Evolutionary conservation across 1,140 invertebrate species (phyloP).

Genomic region (Meloidogyne hapla): DNA sequence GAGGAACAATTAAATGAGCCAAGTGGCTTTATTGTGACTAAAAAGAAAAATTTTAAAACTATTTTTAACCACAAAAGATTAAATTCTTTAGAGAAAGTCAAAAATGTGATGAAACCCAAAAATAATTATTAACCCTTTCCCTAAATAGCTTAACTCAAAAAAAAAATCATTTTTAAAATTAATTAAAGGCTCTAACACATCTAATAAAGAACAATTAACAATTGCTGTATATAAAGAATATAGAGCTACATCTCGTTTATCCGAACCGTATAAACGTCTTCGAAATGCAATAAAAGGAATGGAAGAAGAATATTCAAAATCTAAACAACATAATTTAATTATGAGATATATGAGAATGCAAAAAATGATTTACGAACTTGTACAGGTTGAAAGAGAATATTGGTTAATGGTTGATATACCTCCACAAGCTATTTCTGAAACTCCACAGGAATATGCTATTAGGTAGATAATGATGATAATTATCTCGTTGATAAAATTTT

Average conservation of each 20-base stretch:
- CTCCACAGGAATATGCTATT: slow-evolving; percentile 82
- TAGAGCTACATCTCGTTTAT: background rate
- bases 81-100: no score
- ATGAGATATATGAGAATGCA: slow-evolving; percentile 54
- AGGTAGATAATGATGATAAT: slow-evolving; percentile 64
- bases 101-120: no score
- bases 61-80: no score
- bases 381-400: background rate
- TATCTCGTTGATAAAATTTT: background rate
- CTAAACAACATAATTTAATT: slow-evolving; percentile 54
- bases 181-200: background rate
- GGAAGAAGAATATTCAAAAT: slow-evolving; percentile 55
- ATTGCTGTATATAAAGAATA: slow-evolving; percentile 26
- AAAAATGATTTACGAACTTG: slow-evolving; percentile 53
- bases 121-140: no score
- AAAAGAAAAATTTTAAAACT: no score
- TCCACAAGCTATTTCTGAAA: slow-evolving; percentile 77
- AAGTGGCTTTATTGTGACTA: no score
- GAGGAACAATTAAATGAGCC: no score
- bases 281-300: slow-evolving; percentile 56
- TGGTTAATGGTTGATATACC: slow-evolving; percentile 85
- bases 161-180: background rate
- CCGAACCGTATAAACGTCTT: slow-evolving; percentile 39
- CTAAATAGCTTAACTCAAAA: no score
- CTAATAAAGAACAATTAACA: slow-evolving; percentile 19